Conservation (phyloP, 2,797 vertebrate species). For the Coregonus suidteri region DNA sequence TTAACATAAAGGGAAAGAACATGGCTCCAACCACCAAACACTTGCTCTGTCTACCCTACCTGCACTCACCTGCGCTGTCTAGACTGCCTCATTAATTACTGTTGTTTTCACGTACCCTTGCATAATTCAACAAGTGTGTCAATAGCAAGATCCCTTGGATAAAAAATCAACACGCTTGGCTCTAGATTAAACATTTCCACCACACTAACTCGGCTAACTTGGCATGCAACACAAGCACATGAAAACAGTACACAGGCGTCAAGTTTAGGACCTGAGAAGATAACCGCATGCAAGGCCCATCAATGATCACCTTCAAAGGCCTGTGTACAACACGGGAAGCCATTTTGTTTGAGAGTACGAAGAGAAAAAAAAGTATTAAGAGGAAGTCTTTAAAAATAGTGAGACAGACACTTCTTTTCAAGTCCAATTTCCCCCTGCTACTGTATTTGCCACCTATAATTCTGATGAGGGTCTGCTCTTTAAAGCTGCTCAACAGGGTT, state of each 20-base stretch:
- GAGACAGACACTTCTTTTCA: neutral
- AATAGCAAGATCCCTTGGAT: too few species aligned
- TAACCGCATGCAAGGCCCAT: conserved; percentile 54
- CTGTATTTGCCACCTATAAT: conserved; percentile 74
- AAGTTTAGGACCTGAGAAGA: conserved; percentile 68
- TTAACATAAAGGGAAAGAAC: too few species aligned
- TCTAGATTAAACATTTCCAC: too few species aligned
- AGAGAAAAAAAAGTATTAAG: conserved; percentile 25
- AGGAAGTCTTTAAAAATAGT: conserved; percentile 62
- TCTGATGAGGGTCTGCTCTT: conserved; percentile 47
- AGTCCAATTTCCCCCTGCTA: conserved; percentile 38
- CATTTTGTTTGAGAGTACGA: conserved; percentile 74
- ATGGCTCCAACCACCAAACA: too few species aligned
- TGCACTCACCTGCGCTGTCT: too few species aligned
- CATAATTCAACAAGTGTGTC: too few species aligned
- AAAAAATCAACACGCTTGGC: too few species aligned
- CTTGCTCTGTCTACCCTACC: too few species aligned
- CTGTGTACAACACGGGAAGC: conserved; percentile 48
- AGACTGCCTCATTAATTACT: too few species aligned
- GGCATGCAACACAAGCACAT: conserved; percentile 34
- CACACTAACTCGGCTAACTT: too few species aligned
- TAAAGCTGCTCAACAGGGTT: conserved; percentile 56
- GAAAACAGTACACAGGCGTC: conserved; percentile 51
- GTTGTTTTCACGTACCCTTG: too few species aligned
- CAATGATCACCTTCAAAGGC: conserved; percentile 68